These are phyloP conservation scores for Mastomys coucha DNA, from an alignment of 2,113 vertebrate genomes.

Conservation along the genomic window DNA sequence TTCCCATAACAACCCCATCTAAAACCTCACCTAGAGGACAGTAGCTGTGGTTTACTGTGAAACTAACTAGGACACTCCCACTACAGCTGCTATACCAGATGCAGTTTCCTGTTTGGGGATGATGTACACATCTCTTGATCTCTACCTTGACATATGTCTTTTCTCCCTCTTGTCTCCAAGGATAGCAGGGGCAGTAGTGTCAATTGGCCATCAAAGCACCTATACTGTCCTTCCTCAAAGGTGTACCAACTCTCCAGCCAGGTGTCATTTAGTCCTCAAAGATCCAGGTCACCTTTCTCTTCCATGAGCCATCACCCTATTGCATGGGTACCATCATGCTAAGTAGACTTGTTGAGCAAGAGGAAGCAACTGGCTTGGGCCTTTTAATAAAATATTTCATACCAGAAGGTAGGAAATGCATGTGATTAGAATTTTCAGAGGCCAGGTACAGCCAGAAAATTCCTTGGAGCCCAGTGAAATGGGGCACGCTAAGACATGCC, in stretches of 20 bases:
- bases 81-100: background rate
- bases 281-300: no score
- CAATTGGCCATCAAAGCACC: background rate
- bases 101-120: background rate
- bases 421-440: background rate
- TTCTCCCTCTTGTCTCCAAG: background rate
- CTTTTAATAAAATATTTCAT: background rate
- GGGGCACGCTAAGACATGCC: background rate
- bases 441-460: background rate
- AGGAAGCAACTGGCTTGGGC: no score
- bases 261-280: background rate
- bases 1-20: no score
- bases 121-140: background rate
- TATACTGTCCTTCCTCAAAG: background rate
- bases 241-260: background rate
- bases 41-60: rapidly evolving
- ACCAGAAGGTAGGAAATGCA: background rate
- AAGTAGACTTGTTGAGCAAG: background rate
- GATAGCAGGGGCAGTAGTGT: background rate
- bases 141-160: background rate
- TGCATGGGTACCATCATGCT: background rate
- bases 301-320: background rate
- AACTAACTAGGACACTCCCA: background rate
- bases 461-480: no score
- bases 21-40: background rate